phyloP scores from a whole-genome alignment of 2,113 vertebrate genomes.

The Microcebus lehilahytsara region DNA sequence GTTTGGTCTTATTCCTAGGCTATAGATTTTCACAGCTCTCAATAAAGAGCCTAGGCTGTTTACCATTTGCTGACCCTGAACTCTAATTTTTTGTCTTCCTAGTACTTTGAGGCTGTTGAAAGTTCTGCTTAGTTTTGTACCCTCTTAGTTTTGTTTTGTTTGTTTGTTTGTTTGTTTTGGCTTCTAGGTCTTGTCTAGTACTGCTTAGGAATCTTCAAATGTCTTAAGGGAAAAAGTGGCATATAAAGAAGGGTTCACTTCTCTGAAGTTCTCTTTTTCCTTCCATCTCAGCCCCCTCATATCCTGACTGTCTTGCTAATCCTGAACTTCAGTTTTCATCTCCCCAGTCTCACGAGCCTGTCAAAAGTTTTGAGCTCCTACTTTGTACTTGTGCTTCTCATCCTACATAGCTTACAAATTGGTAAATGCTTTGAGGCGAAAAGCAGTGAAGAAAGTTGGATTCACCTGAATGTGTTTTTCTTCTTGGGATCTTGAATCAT shows the following conservation, averaged over 20 bases:
- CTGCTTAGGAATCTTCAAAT: neutral
- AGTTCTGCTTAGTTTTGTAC: neutral
- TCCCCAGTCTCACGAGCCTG: neutral
- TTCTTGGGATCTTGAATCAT: constrained; percentile 5
- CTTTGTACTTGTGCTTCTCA: neutral
- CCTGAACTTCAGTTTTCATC: neutral
- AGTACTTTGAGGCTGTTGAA: neutral
- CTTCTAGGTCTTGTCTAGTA: neutral
- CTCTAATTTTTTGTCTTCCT: neutral
- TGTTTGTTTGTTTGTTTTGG: neutral
- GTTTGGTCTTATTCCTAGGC: neutral
- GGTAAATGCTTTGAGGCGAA: neutral
- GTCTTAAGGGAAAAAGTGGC: neutral
- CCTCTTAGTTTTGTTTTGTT: neutral
- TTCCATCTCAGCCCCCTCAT: neutral
- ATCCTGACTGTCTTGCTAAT: neutral
- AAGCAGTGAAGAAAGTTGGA: neutral
- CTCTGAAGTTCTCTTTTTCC: neutral
- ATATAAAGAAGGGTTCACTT: neutral
- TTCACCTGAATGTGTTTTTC: constrained; percentile 5
- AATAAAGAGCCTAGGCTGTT: neutral
- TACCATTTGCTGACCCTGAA: neutral
- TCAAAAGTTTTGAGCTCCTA: neutral
- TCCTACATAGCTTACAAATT: neutral
- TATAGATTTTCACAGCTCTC: neutral